Base-by-base conservation (phyloP, 2,888 invertebrate genomes). In the Coremacera marginata region DNA sequence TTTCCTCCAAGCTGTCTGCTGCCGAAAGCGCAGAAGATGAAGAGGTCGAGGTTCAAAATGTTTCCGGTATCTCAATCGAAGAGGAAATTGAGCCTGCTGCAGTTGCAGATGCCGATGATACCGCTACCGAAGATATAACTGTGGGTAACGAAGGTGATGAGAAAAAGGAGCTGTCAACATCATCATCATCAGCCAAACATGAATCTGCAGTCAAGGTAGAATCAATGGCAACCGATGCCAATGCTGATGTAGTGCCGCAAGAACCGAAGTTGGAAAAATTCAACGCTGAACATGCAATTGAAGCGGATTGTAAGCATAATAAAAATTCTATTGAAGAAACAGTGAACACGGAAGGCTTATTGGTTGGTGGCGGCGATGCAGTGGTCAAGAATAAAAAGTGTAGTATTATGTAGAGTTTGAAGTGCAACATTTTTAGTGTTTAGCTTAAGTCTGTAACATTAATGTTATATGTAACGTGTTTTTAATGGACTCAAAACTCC, bases 1-100 rank as follows among this genome's bases (percentile, higher is more conserved):
- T 25, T 14, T 49, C 25, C 75, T 5, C 82, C 77, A 72, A 83
- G n/a, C 52, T 82, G 11, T 63, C 78, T 60, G 80, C 76, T 4
- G 25, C 49, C 37, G 37, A 16, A 8, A 31, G 57, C 16, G 68
- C 55, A 16, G 84, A 83, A 4, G 84, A 83, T 51, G 84, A 85
- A 31, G 84, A 86, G 14, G 82, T 75, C 2, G 85, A 86, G n/a
- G 87, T 87, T n/a, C 86, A 85, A 76, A 86, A 87, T 81, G 84
- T 87, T 0, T 88, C 88, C 0, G 87, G 86, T 19, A 82, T 84
- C 44, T 84, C 84, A 0, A 83, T 83, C 5, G 86, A 88, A 31
- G 85, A 85, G 67, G 87, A 88, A 67, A 22, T 25, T 1, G 44
- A 22, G 31, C 65, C 70, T 22, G 75, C 19, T 19, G 55, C 34